A percentile compares a stretch with the other conserved stretches of the same genome.
Conservation (phyloP, 2,797 vertebrate genomes). For the Poeciliopsis turneri region DNA sequence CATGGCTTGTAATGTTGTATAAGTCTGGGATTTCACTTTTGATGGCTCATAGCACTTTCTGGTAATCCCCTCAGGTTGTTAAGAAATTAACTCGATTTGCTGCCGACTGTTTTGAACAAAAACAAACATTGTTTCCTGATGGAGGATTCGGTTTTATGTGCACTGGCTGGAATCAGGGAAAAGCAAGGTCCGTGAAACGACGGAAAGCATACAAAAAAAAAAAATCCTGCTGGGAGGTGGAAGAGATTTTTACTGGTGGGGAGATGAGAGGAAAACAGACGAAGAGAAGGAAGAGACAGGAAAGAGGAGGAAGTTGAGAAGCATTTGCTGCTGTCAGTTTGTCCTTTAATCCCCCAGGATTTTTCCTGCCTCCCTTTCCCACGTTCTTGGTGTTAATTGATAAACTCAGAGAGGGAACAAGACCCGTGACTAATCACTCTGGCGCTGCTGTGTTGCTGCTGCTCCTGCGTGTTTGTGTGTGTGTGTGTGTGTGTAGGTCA, state of each 20-base stretch:
- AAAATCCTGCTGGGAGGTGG: not conserved
- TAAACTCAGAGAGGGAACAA: constrained; percentile 78
- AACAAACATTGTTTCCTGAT: constrained; percentile 21
- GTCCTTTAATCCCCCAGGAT: constrained; percentile 79
- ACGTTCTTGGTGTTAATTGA: constrained; percentile 85
- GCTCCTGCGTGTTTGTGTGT: constrained; percentile 49
- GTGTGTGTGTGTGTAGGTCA: constrained; percentile 43
- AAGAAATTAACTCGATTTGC: constrained; percentile 4
- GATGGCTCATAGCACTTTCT: not conserved
- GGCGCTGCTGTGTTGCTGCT: constrained; percentile 33
- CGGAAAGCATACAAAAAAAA: constrained; percentile 9
- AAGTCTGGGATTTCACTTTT: constrained; percentile 19
- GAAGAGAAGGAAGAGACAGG: constrained; percentile 35
- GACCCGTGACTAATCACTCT: constrained; percentile 77
- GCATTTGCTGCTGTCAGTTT: constrained; percentile 83
- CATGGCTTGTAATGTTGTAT: constrained; percentile 19
- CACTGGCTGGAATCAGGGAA: constrained; percentile 12
- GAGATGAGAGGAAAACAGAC: constrained; percentile 30
- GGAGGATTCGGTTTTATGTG: not conserved
- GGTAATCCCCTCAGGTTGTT: constrained; percentile 13
- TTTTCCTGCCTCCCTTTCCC: constrained; percentile 80
- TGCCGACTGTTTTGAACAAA: constrained; percentile 16
- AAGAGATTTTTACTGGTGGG: constrained; percentile 30
- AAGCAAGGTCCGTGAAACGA: not conserved
- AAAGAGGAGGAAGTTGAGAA: constrained; percentile 45